Base-by-base conservation (phyloP, 2,113 vertebrate species). In the Ploceus nigricollis region DNA sequence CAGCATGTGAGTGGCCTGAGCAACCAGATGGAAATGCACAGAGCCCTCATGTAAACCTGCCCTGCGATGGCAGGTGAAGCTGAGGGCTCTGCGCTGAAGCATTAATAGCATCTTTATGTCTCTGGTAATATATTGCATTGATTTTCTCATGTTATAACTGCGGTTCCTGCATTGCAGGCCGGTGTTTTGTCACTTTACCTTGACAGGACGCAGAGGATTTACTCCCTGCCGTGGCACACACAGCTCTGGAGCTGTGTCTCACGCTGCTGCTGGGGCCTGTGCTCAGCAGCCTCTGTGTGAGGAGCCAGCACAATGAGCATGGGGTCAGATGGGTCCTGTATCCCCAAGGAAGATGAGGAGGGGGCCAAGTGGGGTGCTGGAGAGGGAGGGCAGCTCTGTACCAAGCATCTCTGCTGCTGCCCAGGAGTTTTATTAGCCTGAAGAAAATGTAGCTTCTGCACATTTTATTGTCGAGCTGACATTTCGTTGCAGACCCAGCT, bases 101-200 rank as follows among this genome's bases (percentile, higher is more conserved):
- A 37, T 95, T 91, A 87, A 85, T n/a, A 73, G 87, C 0, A 1
- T 84, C 87, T 91, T 96, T 94, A 84, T 93, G 51, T 82, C 90
- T 71, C 65, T 60, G 37, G 44, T 91, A 91, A 90, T 82, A 68
- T 71, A 94, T 76, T 5, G 31, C 95, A 97, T 95, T 95, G 95
- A 96, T 97, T 93, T 96, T 93, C 94, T 89, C 66, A 14, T 82
- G 87, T 95, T 95, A 60, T 85, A 97, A 91, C 92, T 90, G 87
- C 40, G 0, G 92, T 57, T 93, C 82, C 92, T 93, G 94, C 94
- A 90, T 69, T 94, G 94, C 95, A 87, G 90, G 57, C 75, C 7
- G 0, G n/a, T 90, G 84, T 93, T 95, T 79, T 96, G 92, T 95
- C 92, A 93, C 92, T 94, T 95, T 91, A 60, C 73, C 92, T 91